Percentiles rank a stretch among this genome's conserved stretches.
Evolutionary conservation across 2,797 vertebrate genomes (phyloP).

Genomic region (Emydoidea blandingii): DNA sequence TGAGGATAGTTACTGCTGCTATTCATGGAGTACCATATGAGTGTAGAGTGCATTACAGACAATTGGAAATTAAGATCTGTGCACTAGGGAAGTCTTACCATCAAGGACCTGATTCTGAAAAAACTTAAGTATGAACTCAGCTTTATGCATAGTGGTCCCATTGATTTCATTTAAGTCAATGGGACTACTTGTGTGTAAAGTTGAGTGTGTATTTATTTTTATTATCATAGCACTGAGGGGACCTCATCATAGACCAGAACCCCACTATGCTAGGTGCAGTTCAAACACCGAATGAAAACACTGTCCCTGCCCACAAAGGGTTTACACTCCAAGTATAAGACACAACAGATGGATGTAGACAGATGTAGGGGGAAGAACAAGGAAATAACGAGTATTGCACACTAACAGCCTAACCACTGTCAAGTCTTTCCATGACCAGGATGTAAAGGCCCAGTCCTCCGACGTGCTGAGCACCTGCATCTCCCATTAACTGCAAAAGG

Average conservation of each 20-base stretch:
- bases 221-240: not conserved
- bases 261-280: not conserved
- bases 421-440: not conserved
- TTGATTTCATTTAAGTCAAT: not conserved
- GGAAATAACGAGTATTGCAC: not conserved
- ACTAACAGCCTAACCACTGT: not conserved
- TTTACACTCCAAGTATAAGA: not conserved
- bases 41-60: not conserved
- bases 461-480: not conserved
- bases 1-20: not conserved
- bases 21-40: not conserved
- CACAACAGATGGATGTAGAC: not conserved
- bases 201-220: not conserved
- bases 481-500: fast-evolving
- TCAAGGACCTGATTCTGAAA: not conserved
- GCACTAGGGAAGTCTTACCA: not conserved
- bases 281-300: not conserved
- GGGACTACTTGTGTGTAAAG: not conserved
- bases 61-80: not conserved
- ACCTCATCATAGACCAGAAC: not conserved
- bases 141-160: not conserved
- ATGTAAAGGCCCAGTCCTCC: not conserved
- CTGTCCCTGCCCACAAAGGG: no score
- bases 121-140: not conserved
- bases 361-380: not conserved